A percentile compares a stretch with the other conserved stretches of the same genome.
Conservation (phyloP, 2,888 invertebrate genomes). For the Zele albiditarsus region DNA sequence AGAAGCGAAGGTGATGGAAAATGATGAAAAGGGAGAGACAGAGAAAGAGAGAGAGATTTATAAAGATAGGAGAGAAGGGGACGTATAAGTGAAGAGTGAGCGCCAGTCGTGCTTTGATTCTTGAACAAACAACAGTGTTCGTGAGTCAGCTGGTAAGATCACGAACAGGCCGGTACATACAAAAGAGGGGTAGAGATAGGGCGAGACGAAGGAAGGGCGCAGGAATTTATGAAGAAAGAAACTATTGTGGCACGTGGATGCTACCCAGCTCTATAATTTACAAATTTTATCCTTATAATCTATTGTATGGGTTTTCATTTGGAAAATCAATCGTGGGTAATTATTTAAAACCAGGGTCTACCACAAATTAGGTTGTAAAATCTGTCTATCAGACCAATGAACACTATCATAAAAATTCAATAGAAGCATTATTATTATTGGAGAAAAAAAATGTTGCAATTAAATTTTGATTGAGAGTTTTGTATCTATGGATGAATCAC, state of each 20-base stretch:
- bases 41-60: slow-evolving; percentile 29
- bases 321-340: too few species aligned
- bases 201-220: neutral
- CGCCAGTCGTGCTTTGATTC: slow-evolving; percentile 52
- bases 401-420: too few species aligned
- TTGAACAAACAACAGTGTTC: slow-evolving; percentile 50
- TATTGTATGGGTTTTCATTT: neutral
- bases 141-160: slow-evolving; percentile 58
- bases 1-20: slow-evolving; percentile 36
- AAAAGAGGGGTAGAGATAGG: neutral
- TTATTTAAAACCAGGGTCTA: too few species aligned
- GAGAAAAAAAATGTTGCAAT: too few species aligned
- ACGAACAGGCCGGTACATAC: neutral
- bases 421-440: too few species aligned
- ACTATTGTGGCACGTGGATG: slow-evolving; percentile 3
- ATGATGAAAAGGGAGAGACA: slow-evolving; percentile 29
- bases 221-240: neutral
- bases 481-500: slow-evolving; percentile 18
- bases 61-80: slow-evolving; percentile 43
- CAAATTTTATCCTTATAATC: neutral
- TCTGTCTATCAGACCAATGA: too few species aligned
- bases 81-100: slow-evolving; percentile 47
- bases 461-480: neutral
- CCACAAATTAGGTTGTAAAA: too few species aligned
- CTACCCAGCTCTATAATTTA: neutral